Percentiles rank a stretch among this genome's conserved stretches.
phyloP scores from a whole-genome alignment of 2,888 invertebrate genomes.

The Plebejus melissa region DNA sequence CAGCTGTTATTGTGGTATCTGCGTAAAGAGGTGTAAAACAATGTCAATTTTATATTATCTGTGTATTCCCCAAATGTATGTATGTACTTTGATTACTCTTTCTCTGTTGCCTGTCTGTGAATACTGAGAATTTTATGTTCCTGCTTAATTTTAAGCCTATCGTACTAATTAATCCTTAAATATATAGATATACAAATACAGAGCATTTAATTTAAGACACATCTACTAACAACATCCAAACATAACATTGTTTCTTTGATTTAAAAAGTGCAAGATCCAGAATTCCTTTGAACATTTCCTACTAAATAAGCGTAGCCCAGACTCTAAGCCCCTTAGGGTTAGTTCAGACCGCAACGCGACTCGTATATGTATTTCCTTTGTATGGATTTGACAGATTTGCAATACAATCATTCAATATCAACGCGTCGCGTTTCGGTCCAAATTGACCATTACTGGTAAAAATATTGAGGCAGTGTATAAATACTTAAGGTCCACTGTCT shows the following conservation, averaged over 20 bases:
- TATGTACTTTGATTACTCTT: background rate
- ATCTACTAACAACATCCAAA: background rate
- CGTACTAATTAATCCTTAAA: constrained; percentile 19
- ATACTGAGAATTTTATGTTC: constrained; percentile 27
- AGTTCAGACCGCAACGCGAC: too few relatives aligned
- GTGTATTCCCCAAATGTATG: background rate
- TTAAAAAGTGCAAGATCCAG: constrained; percentile 1
- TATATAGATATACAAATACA: constrained; percentile 23
- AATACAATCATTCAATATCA: too few relatives aligned
- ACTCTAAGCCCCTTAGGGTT: background rate
- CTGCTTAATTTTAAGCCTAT: constrained; percentile 27
- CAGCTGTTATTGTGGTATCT: background rate
- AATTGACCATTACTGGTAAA: background rate
- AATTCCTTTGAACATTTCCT: background rate
- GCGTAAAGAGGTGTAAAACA: background rate
- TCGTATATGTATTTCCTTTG: too few relatives aligned
- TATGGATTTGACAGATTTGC: too few relatives aligned
- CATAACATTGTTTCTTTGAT: background rate
- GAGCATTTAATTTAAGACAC: constrained; percentile 18
- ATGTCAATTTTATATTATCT: constrained; percentile 1
- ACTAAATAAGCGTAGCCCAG: background rate
- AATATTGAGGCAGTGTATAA: background rate
- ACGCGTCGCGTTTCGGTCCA: too few relatives aligned
- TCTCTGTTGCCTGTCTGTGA: constrained; percentile 25
- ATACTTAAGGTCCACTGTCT: background rate